Evolutionary conservation across 2,797 vertebrate genomes (phyloP).

Genomic region (Enteromius treurensis): DNA sequence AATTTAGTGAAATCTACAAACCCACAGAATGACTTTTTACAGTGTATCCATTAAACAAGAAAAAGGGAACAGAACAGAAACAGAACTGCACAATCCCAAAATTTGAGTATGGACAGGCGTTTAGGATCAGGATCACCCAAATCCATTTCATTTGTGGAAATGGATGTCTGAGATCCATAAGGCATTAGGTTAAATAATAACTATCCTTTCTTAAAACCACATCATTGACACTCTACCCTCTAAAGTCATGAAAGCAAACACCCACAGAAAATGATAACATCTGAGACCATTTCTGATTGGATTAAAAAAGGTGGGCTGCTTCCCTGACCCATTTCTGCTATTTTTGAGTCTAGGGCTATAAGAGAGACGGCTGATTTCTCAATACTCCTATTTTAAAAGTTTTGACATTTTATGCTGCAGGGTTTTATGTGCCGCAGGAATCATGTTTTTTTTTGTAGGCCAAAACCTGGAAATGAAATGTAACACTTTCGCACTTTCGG

Average conservation of each 20-base stretch:
- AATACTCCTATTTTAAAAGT: neutral
- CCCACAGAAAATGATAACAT: neutral
- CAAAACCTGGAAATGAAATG: neutral
- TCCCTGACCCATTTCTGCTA: conserved; percentile 3
- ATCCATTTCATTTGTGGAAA: neutral
- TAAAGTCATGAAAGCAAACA: neutral
- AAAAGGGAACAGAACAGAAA: neutral
- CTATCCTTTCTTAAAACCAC: neutral
- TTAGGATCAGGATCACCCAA: neutral
- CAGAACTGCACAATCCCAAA: neutral
- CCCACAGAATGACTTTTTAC: too few relatives aligned
- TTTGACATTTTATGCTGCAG: neutral
- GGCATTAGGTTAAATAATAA: neutral
- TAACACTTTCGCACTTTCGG: neutral
- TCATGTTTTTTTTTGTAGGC: neutral
- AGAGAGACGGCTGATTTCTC: neutral
- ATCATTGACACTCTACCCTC: neutral
- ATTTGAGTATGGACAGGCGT: neutral
- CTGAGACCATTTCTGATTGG: neutral
- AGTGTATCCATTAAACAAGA: neutral
- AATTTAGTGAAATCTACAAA: too few relatives aligned
- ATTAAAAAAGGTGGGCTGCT: neutral
- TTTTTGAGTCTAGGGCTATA: neutral
- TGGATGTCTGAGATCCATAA: neutral
- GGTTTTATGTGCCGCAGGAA: too few relatives aligned